A percentile compares a stretch with the other conserved stretches of the same genome.
phyloP scores from a whole-genome alignment of 1,140 invertebrate species.

The Drosophila nigrodunni region DNA sequence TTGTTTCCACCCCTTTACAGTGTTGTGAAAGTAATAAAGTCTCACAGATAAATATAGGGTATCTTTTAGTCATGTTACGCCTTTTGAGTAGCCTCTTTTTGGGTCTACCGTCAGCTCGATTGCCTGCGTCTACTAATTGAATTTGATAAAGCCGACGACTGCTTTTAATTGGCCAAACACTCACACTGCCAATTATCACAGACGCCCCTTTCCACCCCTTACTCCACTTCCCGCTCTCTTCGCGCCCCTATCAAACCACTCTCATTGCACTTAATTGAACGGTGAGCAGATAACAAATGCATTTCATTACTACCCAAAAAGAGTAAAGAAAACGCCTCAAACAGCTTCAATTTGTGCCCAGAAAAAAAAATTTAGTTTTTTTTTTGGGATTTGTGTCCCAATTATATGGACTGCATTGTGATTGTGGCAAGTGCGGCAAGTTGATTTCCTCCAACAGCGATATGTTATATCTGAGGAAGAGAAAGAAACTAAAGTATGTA shows the following conservation, averaged over 20 bases:
- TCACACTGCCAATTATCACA: slow-evolving; percentile 61
- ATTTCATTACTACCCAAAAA: slow-evolving; percentile 8
- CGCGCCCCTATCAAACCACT: not conserved
- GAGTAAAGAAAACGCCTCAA: not conserved
- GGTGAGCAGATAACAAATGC: slow-evolving; percentile 33
- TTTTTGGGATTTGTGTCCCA: slow-evolving; percentile 7
- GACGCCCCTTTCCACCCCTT: not conserved
- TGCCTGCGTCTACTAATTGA: slow-evolving; percentile 59
- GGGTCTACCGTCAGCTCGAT: slow-evolving; percentile 9
- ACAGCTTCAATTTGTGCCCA: slow-evolving; percentile 32
- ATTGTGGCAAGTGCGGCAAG: slow-evolving; percentile 41
- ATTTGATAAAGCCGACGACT: slow-evolving; percentile 67
- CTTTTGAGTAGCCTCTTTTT: not conserved
- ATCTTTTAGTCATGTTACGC: not conserved
- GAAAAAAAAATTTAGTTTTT: slow-evolving; percentile 28
- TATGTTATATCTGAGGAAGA: slow-evolving; percentile 17
- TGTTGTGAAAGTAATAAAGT: no score
- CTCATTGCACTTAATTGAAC: slow-evolving; percentile 5
- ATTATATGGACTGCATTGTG: slow-evolving; percentile 37
- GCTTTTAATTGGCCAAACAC: slow-evolving; percentile 68
- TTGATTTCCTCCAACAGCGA: slow-evolving; percentile 36
- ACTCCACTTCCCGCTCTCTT: not conserved
- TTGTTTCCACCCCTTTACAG: no score
- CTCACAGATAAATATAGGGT: not conserved
- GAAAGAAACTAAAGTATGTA: not conserved